Base-by-base conservation (phyloP, 2,113 vertebrate genomes). In the Columba livia region DNA sequence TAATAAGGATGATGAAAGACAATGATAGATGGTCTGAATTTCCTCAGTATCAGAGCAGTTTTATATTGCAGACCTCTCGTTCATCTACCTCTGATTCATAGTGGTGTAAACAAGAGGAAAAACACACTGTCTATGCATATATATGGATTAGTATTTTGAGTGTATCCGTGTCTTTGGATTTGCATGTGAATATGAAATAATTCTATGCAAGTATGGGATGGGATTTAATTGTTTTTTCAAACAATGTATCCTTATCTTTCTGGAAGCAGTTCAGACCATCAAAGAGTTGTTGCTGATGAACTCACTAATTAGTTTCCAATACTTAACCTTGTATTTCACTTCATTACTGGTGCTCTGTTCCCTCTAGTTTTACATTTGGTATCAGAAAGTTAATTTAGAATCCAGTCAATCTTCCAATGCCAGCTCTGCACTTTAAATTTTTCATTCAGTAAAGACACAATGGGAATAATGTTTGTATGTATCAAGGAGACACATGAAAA, bases 161-260 rank as follows among this genome's bases (percentile, higher is more conserved):
- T 81, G 91, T 96, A 97, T 96, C 88, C 38, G 36, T 97, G 94
- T 83, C 71, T 93, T 72, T 62, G 58, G 36, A 98, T 98, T 98
- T 98, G 96, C 97, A 98, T 98, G 92, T 97, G 96, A 98, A 98
- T 98, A 95, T 96, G 71, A 97, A 98, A 98, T 97, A 98, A 98
- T 98, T 98, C 96, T 97, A 95, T 97, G 96, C 96, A 96, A 97
- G 96, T 92, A 89, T 83, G 36, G 94, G 90, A 95, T 95, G 94
- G 95, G 97, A 97, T 98, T 98, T 97, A 96, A 98, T 98, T 98
- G 96, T 98, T 97, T 96, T 95, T 91, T 97, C 90, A 96, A 97
- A 98, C 97, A 98, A 98, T 98, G 96, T 97, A 93, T 83, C 93
- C 97, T 98, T 98, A 98, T 98, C 98, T 98, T 98, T 97, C 95